Percentiles rank a stretch among this genome's conserved stretches.
Conservation (phyloP, 1,140 invertebrate species). For the Platyscapa corneri region DNA sequence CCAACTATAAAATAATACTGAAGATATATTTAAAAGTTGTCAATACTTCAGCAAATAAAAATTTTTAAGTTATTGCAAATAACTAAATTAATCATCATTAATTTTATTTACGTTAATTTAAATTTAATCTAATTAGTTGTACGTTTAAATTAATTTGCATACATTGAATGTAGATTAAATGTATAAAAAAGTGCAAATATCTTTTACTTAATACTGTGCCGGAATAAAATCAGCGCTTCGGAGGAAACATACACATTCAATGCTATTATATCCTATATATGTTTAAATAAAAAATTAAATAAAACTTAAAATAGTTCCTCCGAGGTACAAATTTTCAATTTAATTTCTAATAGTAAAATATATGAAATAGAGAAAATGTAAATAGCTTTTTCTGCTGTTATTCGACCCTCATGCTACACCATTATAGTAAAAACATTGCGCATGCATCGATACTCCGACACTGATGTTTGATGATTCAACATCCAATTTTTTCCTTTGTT, state of each 20-base stretch:
- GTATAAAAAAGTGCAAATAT: slow-evolving; percentile 54
- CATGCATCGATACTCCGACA: slow-evolving; percentile 36
- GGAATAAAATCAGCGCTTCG: slow-evolving; percentile 56
- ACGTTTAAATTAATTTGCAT: slow-evolving; percentile 5
- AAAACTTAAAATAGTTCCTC: slow-evolving; percentile 40
- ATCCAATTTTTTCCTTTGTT: background rate
- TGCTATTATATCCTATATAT: slow-evolving; percentile 48
- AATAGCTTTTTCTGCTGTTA: slow-evolving; percentile 45
- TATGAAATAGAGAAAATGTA: slow-evolving; percentile 27
- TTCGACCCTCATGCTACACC: slow-evolving; percentile 48
- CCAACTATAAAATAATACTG: background rate
- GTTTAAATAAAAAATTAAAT: slow-evolving; percentile 10
- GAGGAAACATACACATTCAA: slow-evolving; percentile 76
- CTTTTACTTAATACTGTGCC: slow-evolving; percentile 51
- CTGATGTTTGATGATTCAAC: slow-evolving; percentile 7
- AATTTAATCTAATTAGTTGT: too few relatives aligned
- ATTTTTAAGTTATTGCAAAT: background rate
- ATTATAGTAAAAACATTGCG: slow-evolving; percentile 45
- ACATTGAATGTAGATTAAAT: slow-evolving; percentile 68
- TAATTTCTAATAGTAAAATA: slow-evolving; percentile 15
- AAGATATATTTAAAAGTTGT: background rate
- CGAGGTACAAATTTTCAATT: slow-evolving; percentile 42
- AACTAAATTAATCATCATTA: background rate
- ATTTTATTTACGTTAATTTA: background rate
- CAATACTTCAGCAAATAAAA: background rate